Base-by-base conservation (phyloP, 2,113 vertebrate genomes). In the Pachycephala philippinensis region DNA sequence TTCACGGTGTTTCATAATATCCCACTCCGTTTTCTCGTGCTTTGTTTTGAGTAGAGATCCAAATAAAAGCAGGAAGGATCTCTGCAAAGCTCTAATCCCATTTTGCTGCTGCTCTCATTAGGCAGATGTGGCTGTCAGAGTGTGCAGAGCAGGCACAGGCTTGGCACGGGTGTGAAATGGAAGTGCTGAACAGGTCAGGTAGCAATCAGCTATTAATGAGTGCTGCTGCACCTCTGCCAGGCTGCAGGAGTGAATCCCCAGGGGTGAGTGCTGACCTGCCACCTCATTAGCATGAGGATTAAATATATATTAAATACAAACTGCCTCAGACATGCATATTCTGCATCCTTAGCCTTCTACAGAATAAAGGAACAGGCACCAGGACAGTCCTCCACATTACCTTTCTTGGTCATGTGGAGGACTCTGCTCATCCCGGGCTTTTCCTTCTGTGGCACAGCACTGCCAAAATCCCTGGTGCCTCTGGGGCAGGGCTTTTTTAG, bases 161-260 rank as follows among this genome's bases (percentile, higher is more conserved):
- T 57, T 84, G 78, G 53, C 26, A 13, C 1, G 37, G 49, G 15
- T 53, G 66, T 37, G 85, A 94, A 66, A 52, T 61, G 45, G 1
- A 61, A 57, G 37, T 47, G 64, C 40, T 72, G 83, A 18, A 13
- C 3, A 66, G 87, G 56, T 66, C 84, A 93, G 89, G 80, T 33
- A 74, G 75, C 68, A 64, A 4, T 86, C 63, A 35, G 94, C 17
- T 8, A 0, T 74, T 78, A 71, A 50, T 44, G 68, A 90, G 47
- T 63, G 80, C 76, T 80, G 5, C 72, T 95, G 70, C 64, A 28
- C 64, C 83, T 90, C 80, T 84, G 83, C 90, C 93, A 86, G 86
- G 14, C 72, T 9, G 7, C 31, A 57, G 56, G 31, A 74, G 40
- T 13, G 56, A 70, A 13, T 84, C 91, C 68, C 20, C 7, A 47